A percentile compares a stretch with the other conserved stretches of the same genome.
These are phyloP conservation scores for Noctua fimbriata DNA, from an alignment of 2,888 invertebrate species.

Conservation along the genomic window DNA sequence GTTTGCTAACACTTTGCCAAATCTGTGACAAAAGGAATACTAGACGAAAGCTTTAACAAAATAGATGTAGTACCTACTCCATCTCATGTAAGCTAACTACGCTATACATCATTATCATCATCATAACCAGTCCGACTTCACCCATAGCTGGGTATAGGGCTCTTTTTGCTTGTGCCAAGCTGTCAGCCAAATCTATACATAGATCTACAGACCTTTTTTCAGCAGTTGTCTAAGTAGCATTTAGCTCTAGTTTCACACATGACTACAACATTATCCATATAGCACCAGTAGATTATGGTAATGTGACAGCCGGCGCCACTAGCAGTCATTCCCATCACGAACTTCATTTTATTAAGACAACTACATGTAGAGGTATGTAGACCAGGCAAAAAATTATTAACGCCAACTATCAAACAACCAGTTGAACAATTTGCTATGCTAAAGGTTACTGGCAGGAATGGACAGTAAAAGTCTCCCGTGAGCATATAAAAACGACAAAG, in stretches of 20 bases:
- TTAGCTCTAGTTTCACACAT: not conserved
- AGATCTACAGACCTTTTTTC: not conserved
- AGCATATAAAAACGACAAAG: not conserved
- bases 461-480: not conserved
- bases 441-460: not conserved
- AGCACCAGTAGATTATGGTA: constrained; percentile 35
- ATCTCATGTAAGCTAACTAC: not conserved
- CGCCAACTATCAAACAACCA: no score
- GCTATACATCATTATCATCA: no score
- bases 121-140: no score
- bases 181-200: not conserved
- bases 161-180: no score
- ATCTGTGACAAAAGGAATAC: no score
- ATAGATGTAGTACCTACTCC: not conserved
- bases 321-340: constrained; percentile 44
- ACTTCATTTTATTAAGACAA: constrained; percentile 35
- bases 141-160: no score
- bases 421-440: no score
- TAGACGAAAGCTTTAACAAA: not conserved
- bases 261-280: constrained; percentile 32
- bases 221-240: not conserved
- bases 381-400: not conserved
- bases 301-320: constrained; percentile 55
- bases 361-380: not conserved
- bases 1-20: no score